Conservation (phyloP, 2,888 invertebrate genomes). For the Neoitamus cyanurus region DNA sequence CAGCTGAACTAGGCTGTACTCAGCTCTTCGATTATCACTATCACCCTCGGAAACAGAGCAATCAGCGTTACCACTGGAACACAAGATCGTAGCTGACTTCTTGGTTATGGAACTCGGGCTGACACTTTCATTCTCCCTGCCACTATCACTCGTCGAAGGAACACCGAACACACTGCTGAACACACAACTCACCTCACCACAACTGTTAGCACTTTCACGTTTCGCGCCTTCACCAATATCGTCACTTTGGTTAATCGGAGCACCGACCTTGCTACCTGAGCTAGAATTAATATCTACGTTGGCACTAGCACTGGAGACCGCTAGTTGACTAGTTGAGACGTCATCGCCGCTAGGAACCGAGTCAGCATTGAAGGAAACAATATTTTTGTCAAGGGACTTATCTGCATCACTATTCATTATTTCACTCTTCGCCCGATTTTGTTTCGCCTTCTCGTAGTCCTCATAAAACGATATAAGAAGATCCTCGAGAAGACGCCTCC, state of each 20-base stretch:
- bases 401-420: constrained; percentile 49
- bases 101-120: constrained; percentile 10
- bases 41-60: too few relatives aligned
- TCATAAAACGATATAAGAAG: constrained; percentile 65
- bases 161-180: neutral
- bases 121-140: neutral
- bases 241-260: constrained; percentile 33
- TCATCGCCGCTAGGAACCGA: neutral
- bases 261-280: neutral
- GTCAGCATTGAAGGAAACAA: neutral
- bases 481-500: constrained; percentile 60
- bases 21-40: constrained; percentile 54
- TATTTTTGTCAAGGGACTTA: constrained; percentile 7
- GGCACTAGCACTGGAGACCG: neutral
- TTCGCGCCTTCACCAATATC: neutral
- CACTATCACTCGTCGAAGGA: constrained; percentile 24
- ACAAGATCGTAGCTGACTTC: neutral
- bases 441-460: constrained; percentile 61
- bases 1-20: constrained; percentile 64
- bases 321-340: neutral
- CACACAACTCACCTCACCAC: neutral
- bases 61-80: constrained; percentile 9
- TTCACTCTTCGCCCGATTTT: constrained; percentile 55
- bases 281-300: neutral
- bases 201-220: neutral